Evolutionary conservation across 1,140 invertebrate species (phyloP).

Genomic region (Saxidomus purpurata): DNA sequence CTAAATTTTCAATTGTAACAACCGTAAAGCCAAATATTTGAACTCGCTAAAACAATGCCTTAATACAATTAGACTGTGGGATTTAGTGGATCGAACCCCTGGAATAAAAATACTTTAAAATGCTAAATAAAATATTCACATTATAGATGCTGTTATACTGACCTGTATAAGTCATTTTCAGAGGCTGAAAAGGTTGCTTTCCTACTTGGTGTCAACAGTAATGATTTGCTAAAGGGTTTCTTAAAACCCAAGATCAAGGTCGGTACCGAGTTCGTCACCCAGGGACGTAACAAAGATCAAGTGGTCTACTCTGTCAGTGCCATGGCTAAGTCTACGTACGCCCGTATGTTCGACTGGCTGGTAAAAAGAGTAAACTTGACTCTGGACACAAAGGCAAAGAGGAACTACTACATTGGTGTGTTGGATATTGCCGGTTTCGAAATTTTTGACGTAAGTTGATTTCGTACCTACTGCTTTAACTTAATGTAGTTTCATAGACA

Average conservation of each 20-base stretch:
- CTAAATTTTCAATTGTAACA: too few relatives aligned
- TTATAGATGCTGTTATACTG: too few relatives aligned
- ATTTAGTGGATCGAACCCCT: too few relatives aligned
- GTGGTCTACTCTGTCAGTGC: slow-evolving; percentile 97
- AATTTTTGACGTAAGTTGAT: slow-evolving; percentile 98
- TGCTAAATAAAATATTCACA: too few relatives aligned
- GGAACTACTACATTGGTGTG: slow-evolving; percentile 99
- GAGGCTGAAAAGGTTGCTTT: slow-evolving; percentile 97
- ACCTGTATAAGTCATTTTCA: slow-evolving; percentile 85
- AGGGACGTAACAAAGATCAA: slow-evolving; percentile 98
- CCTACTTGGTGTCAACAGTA: slow-evolving; percentile 90
- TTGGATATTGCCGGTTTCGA: slow-evolving; percentile 99
- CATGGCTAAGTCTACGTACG: slow-evolving; percentile 98
- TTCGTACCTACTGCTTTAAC: too few relatives aligned
- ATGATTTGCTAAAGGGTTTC: slow-evolving; percentile 88
- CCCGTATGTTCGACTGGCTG: slow-evolving; percentile 98
- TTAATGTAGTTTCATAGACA: too few relatives aligned
- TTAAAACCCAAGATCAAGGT: slow-evolving; percentile 89
- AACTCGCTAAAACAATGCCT: too few relatives aligned
- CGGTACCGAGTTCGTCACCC: slow-evolving; percentile 97
- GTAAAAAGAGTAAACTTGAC: slow-evolving; percentile 99
- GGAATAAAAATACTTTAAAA: too few relatives aligned
- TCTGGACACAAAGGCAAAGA: slow-evolving; percentile 98
- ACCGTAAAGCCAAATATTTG: too few relatives aligned
- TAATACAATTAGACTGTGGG: too few relatives aligned